Conservation (phyloP, 2,113 vertebrate species). For the Amazona guildingii region DNA sequence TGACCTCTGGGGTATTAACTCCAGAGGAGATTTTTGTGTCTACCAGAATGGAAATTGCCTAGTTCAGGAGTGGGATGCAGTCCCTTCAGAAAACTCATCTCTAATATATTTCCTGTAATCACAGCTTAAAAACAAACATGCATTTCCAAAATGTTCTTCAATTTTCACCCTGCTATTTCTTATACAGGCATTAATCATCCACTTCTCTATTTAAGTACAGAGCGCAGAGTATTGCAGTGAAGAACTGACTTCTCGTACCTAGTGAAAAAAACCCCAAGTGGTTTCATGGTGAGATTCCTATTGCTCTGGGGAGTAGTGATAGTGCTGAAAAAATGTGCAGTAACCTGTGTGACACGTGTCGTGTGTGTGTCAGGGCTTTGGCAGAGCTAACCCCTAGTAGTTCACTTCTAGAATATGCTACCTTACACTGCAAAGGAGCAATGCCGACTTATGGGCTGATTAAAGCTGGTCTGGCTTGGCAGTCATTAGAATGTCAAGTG, state of each 20-base stretch:
- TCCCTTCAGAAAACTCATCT: constrained; percentile 20
- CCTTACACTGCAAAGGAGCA: not conserved
- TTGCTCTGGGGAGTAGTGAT: not conserved
- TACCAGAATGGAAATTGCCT: not conserved
- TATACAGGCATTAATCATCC: not conserved
- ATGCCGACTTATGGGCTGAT: not conserved
- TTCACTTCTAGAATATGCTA: not conserved
- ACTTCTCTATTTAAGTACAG: not conserved
- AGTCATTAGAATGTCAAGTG: not conserved
- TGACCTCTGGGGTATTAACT: not conserved
- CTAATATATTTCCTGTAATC: constrained; percentile 25
- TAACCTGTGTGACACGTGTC: not conserved
- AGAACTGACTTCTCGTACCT: not conserved
- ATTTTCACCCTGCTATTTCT: constrained; percentile 10
- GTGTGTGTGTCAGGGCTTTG: not conserved
- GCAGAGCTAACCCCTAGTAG: not conserved
- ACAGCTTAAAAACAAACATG: not conserved
- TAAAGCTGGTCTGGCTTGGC: not conserved
- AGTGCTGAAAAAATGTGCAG: not conserved
- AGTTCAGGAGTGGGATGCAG: not conserved
- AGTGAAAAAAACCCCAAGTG: not conserved
- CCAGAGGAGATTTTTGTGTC: not conserved
- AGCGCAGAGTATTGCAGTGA: not conserved
- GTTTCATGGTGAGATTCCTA: not conserved
- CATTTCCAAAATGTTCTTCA: not conserved